Evolutionary conservation across 2,888 invertebrate species (phyloP).

Genomic region (Monoplex corrugatus): DNA sequence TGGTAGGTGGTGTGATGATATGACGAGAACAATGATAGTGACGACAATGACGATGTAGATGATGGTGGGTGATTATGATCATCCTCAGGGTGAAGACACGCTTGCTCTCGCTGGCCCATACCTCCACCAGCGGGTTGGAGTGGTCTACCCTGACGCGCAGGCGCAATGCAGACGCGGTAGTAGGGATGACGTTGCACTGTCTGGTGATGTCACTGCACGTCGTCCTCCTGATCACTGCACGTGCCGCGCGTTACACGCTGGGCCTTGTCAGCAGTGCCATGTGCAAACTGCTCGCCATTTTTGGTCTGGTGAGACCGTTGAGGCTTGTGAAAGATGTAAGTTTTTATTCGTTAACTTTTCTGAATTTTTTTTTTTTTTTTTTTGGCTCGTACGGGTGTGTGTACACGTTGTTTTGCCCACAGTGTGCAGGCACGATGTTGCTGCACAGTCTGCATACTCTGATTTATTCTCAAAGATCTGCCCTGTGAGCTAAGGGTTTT

Average conservation of each 20-base stretch:
- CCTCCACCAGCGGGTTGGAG: not conserved
- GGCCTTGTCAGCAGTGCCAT: not conserved
- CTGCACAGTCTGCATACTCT: too few species aligned
- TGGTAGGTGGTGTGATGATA: too few species aligned
- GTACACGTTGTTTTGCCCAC: too few species aligned
- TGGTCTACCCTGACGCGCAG: conserved; percentile 14
- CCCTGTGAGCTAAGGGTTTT: not conserved
- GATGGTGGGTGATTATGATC: too few species aligned
- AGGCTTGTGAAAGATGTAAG: conserved; percentile 11
- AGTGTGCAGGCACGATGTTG: too few species aligned
- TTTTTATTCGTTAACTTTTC: too few species aligned
- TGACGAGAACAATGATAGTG: too few species aligned
- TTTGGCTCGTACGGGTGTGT: too few species aligned
- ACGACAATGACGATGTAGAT: too few species aligned
- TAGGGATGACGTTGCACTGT: conserved; percentile 29
- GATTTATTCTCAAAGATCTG: too few species aligned
- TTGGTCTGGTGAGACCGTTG: conserved; percentile 1
- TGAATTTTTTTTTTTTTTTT: too few species aligned
- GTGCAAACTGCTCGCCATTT: not conserved
- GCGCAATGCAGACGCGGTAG: not conserved
- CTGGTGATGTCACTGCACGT: conserved; percentile 23
- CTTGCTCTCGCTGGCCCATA: not conserved
- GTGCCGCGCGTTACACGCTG: not conserved
- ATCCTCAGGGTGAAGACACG: not conserved
- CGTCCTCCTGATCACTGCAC: not conserved